Base-by-base conservation (phyloP, 2,888 invertebrate genomes). In the Nesidiocoris tenuis region DNA sequence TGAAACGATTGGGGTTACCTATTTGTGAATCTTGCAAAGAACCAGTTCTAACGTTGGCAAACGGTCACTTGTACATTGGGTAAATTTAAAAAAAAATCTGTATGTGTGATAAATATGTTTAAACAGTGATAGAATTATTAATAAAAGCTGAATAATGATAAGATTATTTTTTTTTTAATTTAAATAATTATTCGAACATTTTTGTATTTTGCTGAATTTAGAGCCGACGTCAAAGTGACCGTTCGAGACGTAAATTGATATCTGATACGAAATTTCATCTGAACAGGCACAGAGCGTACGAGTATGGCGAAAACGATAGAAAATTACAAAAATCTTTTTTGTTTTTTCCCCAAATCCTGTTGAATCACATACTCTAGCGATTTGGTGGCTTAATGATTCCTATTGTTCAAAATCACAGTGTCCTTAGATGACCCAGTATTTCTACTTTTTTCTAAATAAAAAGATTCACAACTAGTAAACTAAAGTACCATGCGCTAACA, bases 351-450 rank as follows among this genome's bases (percentile, higher is more conserved):
- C 39, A 39, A 39, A 39, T 7, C 39, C 39, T 39, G 39, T 25
- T 56, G 55, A 67, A 67, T 67, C 67, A 55, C 67, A 18, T 55
- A 2, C 55, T 9, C 16, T 21, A 72, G 61, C 61, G 72, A 72
- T 61, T 59, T 72, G 55, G 19, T 39, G 61, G 57, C 72, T 72
- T 59, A 59, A 59, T 59, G 70, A 67, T 22, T 61, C 70, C 63
- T 72, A 72, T 61, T 63, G 25, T 72, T 72, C 72, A 63, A 61
- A 63, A 72, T 72, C 72, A 72, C 72, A 72, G 72, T 72, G 72
- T 61, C 72, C 72, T 72, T 72, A 72, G 72, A 72, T 72, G 72
- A 72, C 72, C 72, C 61, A 72, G 72, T 72, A 72, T 72, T 72
- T 72, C 61, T 72, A 63, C 24, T 72, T 39, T 25, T 71, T 72